Evolutionary conservation across 1,140 invertebrate species (phyloP), one percentile per base, ranked within the genome.

Genomic region (Melanaphis sacchari): DNA sequence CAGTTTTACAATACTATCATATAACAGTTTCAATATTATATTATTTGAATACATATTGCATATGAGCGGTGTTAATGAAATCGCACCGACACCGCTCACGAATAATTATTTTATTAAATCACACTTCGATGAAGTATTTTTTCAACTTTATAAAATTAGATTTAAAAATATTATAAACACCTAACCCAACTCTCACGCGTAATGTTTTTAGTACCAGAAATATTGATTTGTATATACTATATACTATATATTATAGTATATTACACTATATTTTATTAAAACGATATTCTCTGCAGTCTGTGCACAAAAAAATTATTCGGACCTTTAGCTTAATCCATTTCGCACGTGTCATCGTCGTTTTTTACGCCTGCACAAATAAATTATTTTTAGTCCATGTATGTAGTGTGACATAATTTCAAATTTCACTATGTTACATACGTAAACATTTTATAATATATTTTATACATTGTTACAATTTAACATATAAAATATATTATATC

Each of bases 401-500:
- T 6, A 84, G 38, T 76, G 59, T n/a, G n/a, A n/a, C 22, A 38
- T 41, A 40, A 84, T 84, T 84, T 84, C 31, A 26, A 36, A 84
- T 84, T 84, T 84, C 26, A 22, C 38, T 26, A 38, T 24, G 24
- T 84, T 26, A 26, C 38, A 8, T 84, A 41, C 38, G 22, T 81
- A 40, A 40, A 84, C 31, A n/a, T 76, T 76, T 76, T 76, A 76
- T n/a, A 18, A n/a, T n/a, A 76, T n/a, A 76, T 76, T 76, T n/a
- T 76, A 36, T n/a, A n/a, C 31, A 76, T 76, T 66, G 59, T 66
- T 66, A 66, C 31, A 18, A 18, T n/a, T 18, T 66, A n/a, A 66
- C n/a, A 66, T n/a, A 31, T 66, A n/a, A 76, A 76, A 76, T n/a
- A 66, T 76, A 76, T 76, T 76, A 76, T 76, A 76, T 76, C 59